These are phyloP conservation scores for Gymnothorax reevesii DNA, from an alignment of 2,797 vertebrate genomes.

Conservation along the genomic window DNA sequence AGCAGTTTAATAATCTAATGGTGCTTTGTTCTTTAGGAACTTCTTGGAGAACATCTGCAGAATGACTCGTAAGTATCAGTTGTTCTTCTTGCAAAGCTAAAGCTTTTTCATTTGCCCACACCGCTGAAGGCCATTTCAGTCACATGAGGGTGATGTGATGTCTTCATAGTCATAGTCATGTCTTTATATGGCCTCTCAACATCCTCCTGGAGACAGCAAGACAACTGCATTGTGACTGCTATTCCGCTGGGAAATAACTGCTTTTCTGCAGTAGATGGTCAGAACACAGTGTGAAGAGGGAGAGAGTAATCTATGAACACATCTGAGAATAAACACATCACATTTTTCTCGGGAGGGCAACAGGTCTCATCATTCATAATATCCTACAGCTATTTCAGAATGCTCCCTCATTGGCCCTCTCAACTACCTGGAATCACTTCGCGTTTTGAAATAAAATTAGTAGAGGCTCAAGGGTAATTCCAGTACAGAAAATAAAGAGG, in stretches of 20 bases:
- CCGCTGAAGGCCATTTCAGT: not conserved
- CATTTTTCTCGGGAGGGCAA: not conserved
- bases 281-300: not conserved
- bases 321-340: not conserved
- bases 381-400: conserved; percentile 3
- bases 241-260: not conserved
- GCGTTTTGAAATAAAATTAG: conserved; percentile 4
- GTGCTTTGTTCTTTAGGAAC: not conserved
- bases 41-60: not conserved
- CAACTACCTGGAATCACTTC: not conserved
- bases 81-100: not conserved
- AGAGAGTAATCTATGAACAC: not conserved
- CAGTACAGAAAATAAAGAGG: not conserved
- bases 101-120: not conserved
- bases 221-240: not conserved
- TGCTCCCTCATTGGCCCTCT: not conserved
- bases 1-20: not conserved
- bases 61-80: not conserved
- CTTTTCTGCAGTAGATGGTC: not conserved
- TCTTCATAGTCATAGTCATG: not conserved
- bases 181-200: not conserved
- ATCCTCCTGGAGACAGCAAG: not conserved
- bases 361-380: conserved; percentile 15
- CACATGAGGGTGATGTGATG: not conserved
- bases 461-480: not conserved